Percentiles rank a stretch among this genome's conserved stretches.
Conservation (phyloP, 1,140 invertebrate genomes). For the Zaprionus lachaisei region DNA sequence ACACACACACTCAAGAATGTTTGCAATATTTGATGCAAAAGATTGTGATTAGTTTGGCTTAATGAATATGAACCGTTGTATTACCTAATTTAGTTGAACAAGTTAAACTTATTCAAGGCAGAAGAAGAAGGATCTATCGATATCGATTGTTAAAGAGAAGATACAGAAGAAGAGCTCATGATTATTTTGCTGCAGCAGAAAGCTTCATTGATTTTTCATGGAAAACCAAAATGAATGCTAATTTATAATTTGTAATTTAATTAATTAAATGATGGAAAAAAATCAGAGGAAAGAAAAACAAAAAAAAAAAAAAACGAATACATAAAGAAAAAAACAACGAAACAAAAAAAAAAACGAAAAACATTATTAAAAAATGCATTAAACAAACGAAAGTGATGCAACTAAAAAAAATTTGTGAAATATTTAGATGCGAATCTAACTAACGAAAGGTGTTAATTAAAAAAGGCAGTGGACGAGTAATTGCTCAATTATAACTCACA, state of each 20-base stretch:
- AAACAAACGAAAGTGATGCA: slow-evolving; percentile 63
- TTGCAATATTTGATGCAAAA: slow-evolving; percentile 48
- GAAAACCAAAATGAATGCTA: slow-evolving; percentile 71
- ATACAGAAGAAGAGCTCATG: slow-evolving; percentile 37
- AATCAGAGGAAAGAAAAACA: slow-evolving; percentile 34
- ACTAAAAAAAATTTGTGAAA: slow-evolving; percentile 41
- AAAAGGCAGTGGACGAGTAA: slow-evolving; percentile 34
- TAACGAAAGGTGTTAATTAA: slow-evolving; percentile 60
- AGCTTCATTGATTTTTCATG: slow-evolving; percentile 77
- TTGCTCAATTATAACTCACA: slow-evolving; percentile 45
- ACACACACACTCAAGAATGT: slow-evolving; percentile 36
- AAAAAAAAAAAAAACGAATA: slow-evolving; percentile 58
- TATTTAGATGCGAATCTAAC: slow-evolving; percentile 58
- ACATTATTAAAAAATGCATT: slow-evolving; percentile 57
- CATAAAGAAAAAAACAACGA: slow-evolving; percentile 51
- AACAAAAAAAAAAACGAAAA: slow-evolving; percentile 59
- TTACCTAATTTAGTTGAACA: slow-evolving; percentile 68
- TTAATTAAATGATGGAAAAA: slow-evolving; percentile 35
- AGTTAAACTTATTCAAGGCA: slow-evolving; percentile 65
- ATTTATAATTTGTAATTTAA: slow-evolving; percentile 40
- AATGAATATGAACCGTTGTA: slow-evolving; percentile 55
- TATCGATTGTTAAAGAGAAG: neutral
- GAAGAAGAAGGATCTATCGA: slow-evolving; percentile 6
- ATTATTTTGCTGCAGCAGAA: slow-evolving; percentile 42
- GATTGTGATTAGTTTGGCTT: slow-evolving; percentile 71